These are phyloP conservation scores for Stegana nigrithorax DNA, from an alignment of 2,888 invertebrate species.

Conservation along the genomic window DNA sequence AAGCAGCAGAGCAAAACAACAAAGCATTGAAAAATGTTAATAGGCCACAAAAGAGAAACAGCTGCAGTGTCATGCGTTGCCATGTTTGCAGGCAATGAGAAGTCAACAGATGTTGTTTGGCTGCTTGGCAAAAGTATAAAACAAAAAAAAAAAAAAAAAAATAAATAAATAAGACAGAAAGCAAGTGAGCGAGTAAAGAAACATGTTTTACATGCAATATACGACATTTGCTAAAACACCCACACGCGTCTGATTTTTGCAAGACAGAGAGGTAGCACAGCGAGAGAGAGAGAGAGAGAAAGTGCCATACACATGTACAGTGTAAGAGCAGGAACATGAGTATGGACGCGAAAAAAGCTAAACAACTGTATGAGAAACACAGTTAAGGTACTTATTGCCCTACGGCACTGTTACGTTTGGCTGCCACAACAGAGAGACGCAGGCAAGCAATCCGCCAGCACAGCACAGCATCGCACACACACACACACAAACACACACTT, in stretches of 20 bases:
- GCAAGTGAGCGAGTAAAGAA: not conserved
- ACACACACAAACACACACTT: not conserved
- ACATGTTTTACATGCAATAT: conserved; percentile 15
- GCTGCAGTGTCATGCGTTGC: not conserved
- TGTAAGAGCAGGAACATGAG: not conserved
- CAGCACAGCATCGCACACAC: not conserved
- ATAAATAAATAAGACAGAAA: no score
- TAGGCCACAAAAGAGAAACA: not conserved
- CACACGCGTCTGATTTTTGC: no score
- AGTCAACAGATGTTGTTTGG: conserved; percentile 1
- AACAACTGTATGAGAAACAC: not conserved
- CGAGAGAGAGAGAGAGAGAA: not conserved
- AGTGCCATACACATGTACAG: no score
- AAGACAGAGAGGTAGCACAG: no score
- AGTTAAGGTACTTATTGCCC: no score
- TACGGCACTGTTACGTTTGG: no score
- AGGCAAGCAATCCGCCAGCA: not conserved
- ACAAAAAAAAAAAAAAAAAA: no score
- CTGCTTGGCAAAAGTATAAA: not conserved
- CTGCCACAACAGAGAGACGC: not conserved
- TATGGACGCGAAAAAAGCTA: not conserved
- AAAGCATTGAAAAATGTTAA: not conserved
- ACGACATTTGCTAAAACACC: not conserved
- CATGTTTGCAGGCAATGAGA: not conserved
- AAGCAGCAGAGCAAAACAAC: no score